Conservation (phyloP, 2,888 invertebrate genomes). For the Hypsopygia costalis region DNA sequence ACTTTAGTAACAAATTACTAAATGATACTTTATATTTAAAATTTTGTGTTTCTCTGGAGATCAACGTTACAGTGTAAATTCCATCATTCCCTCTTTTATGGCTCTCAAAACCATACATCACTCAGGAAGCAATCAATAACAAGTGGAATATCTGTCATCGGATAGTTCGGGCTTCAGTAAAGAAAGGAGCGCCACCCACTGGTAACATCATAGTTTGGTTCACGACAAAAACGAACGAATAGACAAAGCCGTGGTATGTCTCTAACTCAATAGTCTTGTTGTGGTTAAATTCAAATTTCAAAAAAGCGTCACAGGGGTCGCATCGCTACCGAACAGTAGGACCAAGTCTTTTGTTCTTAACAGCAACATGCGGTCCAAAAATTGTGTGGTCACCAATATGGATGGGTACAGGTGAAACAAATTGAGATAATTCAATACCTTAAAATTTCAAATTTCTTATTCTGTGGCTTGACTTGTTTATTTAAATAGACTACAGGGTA, state of each 20-base stretch:
- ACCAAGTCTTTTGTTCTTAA: constrained; percentile 49
- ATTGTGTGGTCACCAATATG: constrained; percentile 53
- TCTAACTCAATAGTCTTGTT: constrained; percentile 53
- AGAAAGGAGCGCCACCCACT: constrained; percentile 58
- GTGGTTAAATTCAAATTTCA: constrained; percentile 63
- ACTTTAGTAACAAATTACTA: too few species aligned
- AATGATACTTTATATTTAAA: too few species aligned
- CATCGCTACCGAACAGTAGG: constrained; percentile 62
- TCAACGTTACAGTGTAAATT: too few species aligned
- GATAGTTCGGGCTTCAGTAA: constrained; percentile 31
- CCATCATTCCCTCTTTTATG: neutral
- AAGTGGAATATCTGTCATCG: constrained; percentile 62
- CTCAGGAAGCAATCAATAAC: constrained; percentile 64
- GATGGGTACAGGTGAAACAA: constrained; percentile 42
- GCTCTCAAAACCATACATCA: constrained; percentile 22
- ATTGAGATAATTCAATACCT: constrained; percentile 31
- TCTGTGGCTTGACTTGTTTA: too few species aligned
- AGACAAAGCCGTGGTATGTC: constrained; percentile 39
- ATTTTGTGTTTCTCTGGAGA: too few species aligned
- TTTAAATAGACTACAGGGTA: too few species aligned
- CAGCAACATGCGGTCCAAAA: constrained; percentile 61
- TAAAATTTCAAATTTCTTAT: too few species aligned
- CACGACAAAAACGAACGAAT: constrained; percentile 47
- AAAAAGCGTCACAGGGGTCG: constrained; percentile 48
- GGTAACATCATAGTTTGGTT: constrained; percentile 70